Percentiles rank a stretch among this genome's conserved stretches.
Evolutionary conservation across 2,113 vertebrate genomes (phyloP).

Genomic region (Leucopsar rothschildi): DNA sequence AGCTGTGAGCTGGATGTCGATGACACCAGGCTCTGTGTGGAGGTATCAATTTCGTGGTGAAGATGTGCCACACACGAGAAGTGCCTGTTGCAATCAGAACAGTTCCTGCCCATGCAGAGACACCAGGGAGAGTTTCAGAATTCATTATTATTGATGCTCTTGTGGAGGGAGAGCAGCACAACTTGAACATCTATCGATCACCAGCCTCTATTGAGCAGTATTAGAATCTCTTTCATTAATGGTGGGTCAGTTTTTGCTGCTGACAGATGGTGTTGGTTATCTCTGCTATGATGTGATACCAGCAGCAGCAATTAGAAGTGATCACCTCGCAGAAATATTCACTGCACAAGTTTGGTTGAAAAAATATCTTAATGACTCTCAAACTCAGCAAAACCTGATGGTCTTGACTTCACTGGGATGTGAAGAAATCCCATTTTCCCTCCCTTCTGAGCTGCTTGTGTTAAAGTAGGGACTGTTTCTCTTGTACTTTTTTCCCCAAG

Average conservation of each 20-base stretch:
- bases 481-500: background rate
- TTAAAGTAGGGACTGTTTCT: background rate
- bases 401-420: background rate
- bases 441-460: background rate
- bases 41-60: background rate
- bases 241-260: background rate
- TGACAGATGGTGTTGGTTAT: background rate
- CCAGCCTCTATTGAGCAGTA: background rate
- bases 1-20: slow-evolving; percentile 19
- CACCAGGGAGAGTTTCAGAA: background rate
- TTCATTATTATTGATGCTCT: background rate
- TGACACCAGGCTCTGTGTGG: background rate
- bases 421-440: background rate
- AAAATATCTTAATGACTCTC: background rate
- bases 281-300: background rate
- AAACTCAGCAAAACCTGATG: background rate
- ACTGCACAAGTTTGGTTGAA: background rate
- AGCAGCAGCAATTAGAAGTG: background rate
- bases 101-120: background rate
- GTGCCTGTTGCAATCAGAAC: background rate
- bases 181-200: background rate
- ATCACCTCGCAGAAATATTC: background rate
- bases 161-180: background rate
- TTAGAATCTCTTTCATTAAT: background rate
- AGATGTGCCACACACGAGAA: background rate